Conservation (phyloP, 2,113 vertebrate species). For the Corapipo altera region DNA sequence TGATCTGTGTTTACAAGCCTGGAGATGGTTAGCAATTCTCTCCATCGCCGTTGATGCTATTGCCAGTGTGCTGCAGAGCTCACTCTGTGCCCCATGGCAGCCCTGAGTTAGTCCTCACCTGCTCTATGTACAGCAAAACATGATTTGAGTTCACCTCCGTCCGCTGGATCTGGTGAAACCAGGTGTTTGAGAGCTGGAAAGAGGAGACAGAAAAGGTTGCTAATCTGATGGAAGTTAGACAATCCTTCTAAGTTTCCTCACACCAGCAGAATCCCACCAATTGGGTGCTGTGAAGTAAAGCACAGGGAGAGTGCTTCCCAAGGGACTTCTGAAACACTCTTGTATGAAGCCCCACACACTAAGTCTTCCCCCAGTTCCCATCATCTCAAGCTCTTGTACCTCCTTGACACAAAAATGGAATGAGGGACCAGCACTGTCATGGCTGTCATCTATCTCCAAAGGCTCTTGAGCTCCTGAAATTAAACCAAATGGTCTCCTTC, state of each 20-base stretch:
- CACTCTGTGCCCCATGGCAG: fast-evolving
- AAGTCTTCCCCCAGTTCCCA: not conserved
- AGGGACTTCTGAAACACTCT: not conserved
- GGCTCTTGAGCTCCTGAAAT: not conserved
- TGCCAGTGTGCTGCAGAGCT: not conserved
- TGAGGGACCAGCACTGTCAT: not conserved
- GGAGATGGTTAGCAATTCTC: not conserved
- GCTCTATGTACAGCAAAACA: not conserved
- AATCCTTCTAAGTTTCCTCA: not conserved
- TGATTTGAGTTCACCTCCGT: slow-evolving; percentile 29
- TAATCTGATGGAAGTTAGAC: not conserved
- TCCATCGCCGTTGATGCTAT: not conserved
- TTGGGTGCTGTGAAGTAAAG: not conserved
- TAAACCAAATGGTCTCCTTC: not conserved
- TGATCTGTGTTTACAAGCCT: not conserved
- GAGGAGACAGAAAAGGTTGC: not conserved
- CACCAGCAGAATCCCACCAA: not conserved
- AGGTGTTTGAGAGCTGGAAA: not conserved
- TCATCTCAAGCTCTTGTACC: not conserved
- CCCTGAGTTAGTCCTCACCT: not conserved
- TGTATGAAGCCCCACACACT: fast-evolving
- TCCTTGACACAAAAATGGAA: not conserved
- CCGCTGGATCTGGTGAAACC: not conserved
- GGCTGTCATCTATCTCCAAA: not conserved
- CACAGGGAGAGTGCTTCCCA: not conserved